Percentiles rank a stretch among this genome's conserved stretches.
phyloP scores from a whole-genome alignment of 1,140 invertebrate species.

The Bombyx mandarina region DNA sequence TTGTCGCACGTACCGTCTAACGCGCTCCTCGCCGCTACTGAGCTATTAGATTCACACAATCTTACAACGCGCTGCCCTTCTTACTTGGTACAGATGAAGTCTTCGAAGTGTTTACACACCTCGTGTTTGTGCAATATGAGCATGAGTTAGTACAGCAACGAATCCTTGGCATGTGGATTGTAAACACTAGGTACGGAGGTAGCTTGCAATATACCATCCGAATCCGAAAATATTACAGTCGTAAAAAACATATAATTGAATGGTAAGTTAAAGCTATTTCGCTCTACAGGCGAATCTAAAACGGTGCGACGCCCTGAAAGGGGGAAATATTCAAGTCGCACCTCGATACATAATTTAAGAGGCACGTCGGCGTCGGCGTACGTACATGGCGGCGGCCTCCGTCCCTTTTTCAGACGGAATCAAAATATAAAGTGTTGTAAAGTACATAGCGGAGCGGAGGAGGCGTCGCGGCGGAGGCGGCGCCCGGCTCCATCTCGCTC shows the following conservation, averaged over 20 bases:
- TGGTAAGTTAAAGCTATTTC: too few species aligned
- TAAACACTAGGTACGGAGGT: too few species aligned
- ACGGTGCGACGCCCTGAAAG: too few species aligned
- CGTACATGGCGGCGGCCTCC: conserved; percentile 27
- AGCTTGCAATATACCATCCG: too few species aligned
- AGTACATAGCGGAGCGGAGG: conserved; percentile 28
- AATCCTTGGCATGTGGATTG: too few species aligned
- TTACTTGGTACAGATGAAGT: too few species aligned
- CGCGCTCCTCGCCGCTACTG: conserved; percentile 21
- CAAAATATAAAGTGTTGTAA: conserved; percentile 48
- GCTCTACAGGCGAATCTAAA: too few species aligned
- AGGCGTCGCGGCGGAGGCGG: conserved; percentile 22
- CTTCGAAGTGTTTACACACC: too few species aligned
- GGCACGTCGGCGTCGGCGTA: conserved; percentile 8
- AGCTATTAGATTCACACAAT: conserved; percentile 32
- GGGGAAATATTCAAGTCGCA: conserved; percentile 7
- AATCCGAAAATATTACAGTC: too few species aligned
- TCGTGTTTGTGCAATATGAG: too few species aligned
- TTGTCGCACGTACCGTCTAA: not conserved
- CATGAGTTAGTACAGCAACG: too few species aligned
- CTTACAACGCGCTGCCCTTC: not conserved
- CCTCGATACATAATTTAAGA: conserved; percentile 26
- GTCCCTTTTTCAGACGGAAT: conserved; percentile 46
- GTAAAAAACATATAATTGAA: too few species aligned
- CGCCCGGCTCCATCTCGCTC: conserved; percentile 46